These are phyloP conservation scores for Archilochus colubris DNA, from an alignment of 2,113 vertebrate species.

Conservation along the genomic window DNA sequence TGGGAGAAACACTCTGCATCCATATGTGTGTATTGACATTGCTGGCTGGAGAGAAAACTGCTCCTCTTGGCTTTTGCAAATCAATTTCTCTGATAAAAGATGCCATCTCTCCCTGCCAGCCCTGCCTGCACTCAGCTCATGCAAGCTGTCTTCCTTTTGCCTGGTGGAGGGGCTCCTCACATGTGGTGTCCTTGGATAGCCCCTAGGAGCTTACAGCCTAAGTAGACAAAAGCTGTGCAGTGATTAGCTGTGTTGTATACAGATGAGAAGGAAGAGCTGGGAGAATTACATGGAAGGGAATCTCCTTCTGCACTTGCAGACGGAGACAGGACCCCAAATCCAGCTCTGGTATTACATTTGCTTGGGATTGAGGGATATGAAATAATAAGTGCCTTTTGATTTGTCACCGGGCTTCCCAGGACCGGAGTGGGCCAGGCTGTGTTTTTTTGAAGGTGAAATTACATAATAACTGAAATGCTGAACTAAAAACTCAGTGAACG, in stretches of 20 bases:
- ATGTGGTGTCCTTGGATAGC: fast-evolving
- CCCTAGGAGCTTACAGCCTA: background rate
- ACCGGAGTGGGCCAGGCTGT: background rate
- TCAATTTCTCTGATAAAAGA: slow-evolving; percentile 37
- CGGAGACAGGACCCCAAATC: background rate
- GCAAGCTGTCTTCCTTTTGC: background rate
- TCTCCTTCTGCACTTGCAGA: background rate
- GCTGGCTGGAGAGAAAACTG: background rate
- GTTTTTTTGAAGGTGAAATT: background rate
- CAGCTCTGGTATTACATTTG: background rate
- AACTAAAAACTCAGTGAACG: background rate
- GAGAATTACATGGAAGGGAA: background rate
- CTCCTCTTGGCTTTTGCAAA: background rate
- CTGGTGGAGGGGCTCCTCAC: background rate
- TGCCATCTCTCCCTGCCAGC: background rate
- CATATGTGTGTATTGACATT: background rate
- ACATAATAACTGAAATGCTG: background rate
- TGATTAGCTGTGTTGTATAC: background rate
- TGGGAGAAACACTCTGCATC: background rate
- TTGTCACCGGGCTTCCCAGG: background rate
- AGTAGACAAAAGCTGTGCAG: background rate
- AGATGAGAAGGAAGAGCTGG: background rate
- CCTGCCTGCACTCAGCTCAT: background rate
- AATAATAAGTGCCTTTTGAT: background rate
- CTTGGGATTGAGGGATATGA: background rate